These are phyloP conservation scores for Drosophila mojavensis DNA, from an alignment of 1,140 invertebrate genomes.

Conservation along the genomic window DNA sequence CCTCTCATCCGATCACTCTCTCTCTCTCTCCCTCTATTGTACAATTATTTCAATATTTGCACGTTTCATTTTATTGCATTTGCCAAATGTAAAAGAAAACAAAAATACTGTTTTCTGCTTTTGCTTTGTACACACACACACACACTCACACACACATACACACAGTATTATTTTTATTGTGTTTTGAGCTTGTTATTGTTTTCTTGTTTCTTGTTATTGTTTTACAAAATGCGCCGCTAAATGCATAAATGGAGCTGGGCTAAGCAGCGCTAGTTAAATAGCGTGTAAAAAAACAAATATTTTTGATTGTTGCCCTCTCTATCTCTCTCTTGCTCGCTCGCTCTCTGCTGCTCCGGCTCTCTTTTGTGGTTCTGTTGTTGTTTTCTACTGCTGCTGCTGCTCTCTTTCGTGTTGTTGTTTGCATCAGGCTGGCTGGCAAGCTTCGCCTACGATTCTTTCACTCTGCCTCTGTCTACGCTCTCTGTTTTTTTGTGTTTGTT, in stretches of 20 bases:
- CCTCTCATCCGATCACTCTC: background rate
- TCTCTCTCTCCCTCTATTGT: background rate
- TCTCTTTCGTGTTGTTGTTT: constrained; percentile 1
- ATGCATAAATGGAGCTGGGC: constrained; percentile 53
- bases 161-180: constrained; percentile 17
- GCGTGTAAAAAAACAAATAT: constrained; percentile 30
- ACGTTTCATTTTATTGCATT: constrained; percentile 42
- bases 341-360: background rate
- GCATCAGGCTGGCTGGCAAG: background rate
- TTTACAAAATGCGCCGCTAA: constrained; percentile 62
- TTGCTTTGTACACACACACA: background rate
- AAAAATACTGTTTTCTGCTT: constrained; percentile 43
- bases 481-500: background rate
- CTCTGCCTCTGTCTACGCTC: no score
- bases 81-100: constrained; percentile 44
- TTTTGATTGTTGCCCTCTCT: constrained; percentile 4
- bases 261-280: constrained; percentile 40
- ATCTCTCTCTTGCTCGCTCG: background rate
- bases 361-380: no score
- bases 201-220: constrained; percentile 47
- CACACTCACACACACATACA: background rate
- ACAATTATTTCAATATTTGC: constrained; percentile 48
- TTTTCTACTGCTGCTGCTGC: background rate
- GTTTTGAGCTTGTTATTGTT: constrained; percentile 29
- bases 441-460: no score